Conservation (phyloP, 2,113 vertebrate genomes). For the Plotosus lineatus region DNA sequence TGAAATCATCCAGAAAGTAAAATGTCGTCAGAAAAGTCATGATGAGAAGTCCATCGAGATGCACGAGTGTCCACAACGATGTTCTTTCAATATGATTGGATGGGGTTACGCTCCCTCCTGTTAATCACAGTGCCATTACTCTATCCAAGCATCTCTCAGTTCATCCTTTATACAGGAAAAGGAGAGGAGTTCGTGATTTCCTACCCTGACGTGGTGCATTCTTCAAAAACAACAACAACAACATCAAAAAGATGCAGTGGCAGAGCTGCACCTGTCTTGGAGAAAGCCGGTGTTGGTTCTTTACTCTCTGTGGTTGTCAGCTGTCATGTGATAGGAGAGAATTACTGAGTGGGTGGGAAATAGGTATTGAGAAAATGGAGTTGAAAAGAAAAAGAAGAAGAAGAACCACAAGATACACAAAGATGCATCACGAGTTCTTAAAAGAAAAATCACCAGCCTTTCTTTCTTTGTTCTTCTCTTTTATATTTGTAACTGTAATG, state of each 20-base stretch:
- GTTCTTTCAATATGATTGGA: neutral
- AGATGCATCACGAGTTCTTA: neutral
- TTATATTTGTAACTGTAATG: neutral
- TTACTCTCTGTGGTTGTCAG: neutral
- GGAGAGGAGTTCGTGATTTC: neutral
- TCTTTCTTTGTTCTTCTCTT: neutral
- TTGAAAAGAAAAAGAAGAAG: neutral
- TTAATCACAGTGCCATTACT: neutral
- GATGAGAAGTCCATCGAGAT: neutral
- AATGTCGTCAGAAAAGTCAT: neutral
- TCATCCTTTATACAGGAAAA: neutral
- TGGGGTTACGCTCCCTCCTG: neutral
- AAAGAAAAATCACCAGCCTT: neutral
- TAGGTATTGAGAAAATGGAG: neutral
- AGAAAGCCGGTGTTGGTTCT: neutral
- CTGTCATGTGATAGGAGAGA: neutral
- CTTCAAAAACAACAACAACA: too few species aligned
- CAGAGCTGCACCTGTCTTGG: slow-evolving; percentile 6
- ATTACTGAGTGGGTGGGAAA: neutral
- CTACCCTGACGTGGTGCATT: neutral
- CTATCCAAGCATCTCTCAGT: neutral
- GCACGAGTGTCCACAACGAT: neutral
- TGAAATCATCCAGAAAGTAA: neutral
- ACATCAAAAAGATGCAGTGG: neutral
- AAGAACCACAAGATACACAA: too few species aligned